phyloP scores from a whole-genome alignment of 2,113 vertebrate genomes.

The Gadus chalcogrammus region DNA sequence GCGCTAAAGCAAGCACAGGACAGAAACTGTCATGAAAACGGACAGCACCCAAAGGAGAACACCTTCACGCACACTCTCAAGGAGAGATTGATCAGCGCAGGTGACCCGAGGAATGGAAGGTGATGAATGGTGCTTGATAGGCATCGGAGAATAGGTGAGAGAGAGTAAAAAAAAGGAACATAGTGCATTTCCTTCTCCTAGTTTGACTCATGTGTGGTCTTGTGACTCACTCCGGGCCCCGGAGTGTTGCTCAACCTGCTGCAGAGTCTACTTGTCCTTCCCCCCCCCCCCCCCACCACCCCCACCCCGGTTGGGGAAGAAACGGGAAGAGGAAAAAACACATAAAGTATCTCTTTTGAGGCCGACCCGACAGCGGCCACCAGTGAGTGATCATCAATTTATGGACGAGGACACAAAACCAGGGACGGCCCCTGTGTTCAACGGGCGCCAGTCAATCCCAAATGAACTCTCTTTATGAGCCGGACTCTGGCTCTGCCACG shows the following conservation, averaged over 20 bases:
- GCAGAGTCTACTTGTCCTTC: no score
- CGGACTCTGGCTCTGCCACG: conserved; percentile 64
- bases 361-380: conserved; percentile 49
- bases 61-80: conserved; percentile 42
- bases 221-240: conserved; percentile 8
- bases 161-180: neutral
- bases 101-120: no score
- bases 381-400: conserved; percentile 66
- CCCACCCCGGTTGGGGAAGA: conserved; percentile 15
- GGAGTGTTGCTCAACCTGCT: no score
- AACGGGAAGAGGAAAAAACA: conserved; percentile 44
- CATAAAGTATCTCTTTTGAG: conserved; percentile 67
- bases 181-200: no score
- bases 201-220: neutral
- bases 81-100: neutral
- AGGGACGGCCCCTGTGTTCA: conserved; percentile 70
- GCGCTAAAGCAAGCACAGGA: conserved; percentile 55
- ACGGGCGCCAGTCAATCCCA: conserved; percentile 70
- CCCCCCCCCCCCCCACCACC: no score
- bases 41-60: conserved; percentile 62
- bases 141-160: no score
- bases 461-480: conserved; percentile 78
- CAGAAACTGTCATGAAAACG: conserved; percentile 62
- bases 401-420: conserved; percentile 65
- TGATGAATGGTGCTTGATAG: no score